Evolutionary conservation across 2,888 invertebrate species (phyloP).

Genomic region (Octodonta nipae): DNA sequence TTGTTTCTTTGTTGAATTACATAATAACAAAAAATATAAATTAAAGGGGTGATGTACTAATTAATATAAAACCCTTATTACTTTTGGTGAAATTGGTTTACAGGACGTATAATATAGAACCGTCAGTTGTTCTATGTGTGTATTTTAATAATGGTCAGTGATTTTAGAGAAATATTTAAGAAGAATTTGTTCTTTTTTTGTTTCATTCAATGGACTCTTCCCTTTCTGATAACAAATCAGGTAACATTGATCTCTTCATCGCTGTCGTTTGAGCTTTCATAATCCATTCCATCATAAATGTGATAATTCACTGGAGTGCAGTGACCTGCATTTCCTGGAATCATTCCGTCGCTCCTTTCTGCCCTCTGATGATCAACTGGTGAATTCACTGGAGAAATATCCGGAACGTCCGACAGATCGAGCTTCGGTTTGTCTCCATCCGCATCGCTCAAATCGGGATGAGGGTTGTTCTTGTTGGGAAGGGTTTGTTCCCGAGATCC

Average conservation of each 20-base stretch:
- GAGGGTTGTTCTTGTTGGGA: conserved; percentile 92
- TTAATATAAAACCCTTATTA: too few species aligned
- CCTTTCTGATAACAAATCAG: conserved; percentile 42
- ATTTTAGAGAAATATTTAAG: too few species aligned
- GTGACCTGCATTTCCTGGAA: conserved; percentile 9
- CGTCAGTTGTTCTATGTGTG: too few species aligned
- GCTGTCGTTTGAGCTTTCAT: conserved; percentile 46
- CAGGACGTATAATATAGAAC: too few species aligned
- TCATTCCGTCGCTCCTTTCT: conserved; percentile 1
- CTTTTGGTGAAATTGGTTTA: too few species aligned
- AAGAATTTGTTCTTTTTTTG: too few species aligned
- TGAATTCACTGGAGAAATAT: conserved; percentile 39
- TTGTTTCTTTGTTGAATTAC: too few species aligned
- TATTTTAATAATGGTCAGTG: too few species aligned
- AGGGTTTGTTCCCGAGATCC: conserved; percentile 90
- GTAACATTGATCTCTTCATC: conserved; percentile 81
- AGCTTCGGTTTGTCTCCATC: conserved; percentile 65
- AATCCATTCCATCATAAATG: conserved; percentile 36
- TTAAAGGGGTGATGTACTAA: too few species aligned
- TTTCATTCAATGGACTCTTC: too few species aligned
- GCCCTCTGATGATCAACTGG: conserved; percentile 25
- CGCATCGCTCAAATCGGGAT: conserved; percentile 85
- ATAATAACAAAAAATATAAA: too few species aligned
- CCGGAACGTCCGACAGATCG: conserved; percentile 43
- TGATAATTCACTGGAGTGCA: conserved; percentile 21